Evolutionary conservation across 2,113 vertebrate genomes (phyloP).

Genomic region (Peromyscus californicus): DNA sequence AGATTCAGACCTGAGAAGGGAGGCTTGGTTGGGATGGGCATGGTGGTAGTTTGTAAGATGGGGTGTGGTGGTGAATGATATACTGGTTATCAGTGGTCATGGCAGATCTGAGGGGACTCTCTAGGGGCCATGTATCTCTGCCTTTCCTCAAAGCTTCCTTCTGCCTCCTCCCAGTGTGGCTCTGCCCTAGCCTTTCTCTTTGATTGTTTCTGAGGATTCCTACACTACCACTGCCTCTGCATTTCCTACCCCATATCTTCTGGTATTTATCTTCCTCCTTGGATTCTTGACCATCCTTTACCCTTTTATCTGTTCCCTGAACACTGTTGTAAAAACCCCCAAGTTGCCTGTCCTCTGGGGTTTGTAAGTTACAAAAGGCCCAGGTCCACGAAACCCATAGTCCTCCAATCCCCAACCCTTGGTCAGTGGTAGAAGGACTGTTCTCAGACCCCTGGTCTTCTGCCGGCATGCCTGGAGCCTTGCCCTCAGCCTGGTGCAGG

Average conservation of each 20-base stretch:
- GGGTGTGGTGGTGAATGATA: background rate
- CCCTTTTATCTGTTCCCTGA: conserved; percentile 43
- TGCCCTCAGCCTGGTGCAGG: background rate
- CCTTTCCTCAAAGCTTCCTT: background rate
- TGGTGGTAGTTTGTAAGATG: background rate
- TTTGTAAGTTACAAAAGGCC: conserved; percentile 37
- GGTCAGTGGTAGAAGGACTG: background rate
- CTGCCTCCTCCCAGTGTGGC: background rate
- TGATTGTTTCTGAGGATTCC: background rate
- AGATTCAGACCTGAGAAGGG: background rate
- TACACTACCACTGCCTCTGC: background rate
- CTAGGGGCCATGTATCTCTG: too few relatives aligned
- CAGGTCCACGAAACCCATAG: background rate
- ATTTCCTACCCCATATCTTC: conserved; percentile 16
- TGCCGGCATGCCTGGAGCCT: too few relatives aligned
- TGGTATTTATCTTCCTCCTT: conserved; percentile 22
- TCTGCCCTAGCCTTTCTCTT: background rate
- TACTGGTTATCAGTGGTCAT: background rate
- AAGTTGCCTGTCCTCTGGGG: background rate
- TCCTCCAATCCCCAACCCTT: background rate
- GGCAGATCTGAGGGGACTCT: background rate
- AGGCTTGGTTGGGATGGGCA: background rate
- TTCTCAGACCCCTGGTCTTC: background rate
- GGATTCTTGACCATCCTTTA: conserved; percentile 28
- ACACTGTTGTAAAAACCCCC: conserved; percentile 20